Percentiles rank a stretch among this genome's conserved stretches.
Conservation (phyloP, 2,888 invertebrate species). For the Leptinotarsa tumamoca region DNA sequence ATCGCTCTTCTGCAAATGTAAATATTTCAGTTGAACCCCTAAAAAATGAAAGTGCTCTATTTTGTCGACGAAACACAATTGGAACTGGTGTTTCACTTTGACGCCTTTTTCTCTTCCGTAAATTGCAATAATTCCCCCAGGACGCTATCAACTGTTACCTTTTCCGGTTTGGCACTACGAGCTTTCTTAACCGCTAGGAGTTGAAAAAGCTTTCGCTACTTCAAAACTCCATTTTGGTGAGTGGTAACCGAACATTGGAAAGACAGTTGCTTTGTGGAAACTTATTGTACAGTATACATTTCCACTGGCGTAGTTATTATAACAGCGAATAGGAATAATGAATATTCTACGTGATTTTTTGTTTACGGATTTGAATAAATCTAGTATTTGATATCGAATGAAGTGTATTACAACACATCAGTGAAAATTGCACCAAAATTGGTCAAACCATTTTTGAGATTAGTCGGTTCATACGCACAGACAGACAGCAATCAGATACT, state of each 20-base stretch:
- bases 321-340: neutral
- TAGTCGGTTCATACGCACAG: too few relatives aligned
- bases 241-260: conserved; percentile 15
- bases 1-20: too few relatives aligned
- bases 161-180: conserved; percentile 13
- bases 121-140: conserved; percentile 35
- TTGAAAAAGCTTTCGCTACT: conserved; percentile 35
- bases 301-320: neutral
- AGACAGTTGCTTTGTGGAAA: conserved; percentile 25
- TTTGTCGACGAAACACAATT: conserved; percentile 4
- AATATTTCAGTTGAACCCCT: neutral
- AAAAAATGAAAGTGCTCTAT: conserved; percentile 9
- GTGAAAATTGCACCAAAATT: too few relatives aligned
- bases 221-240: conserved; percentile 28
- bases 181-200: conserved; percentile 9
- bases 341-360: neutral
- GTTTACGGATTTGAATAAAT: too few relatives aligned
- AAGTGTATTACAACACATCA: too few relatives aligned
- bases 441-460: too few relatives aligned
- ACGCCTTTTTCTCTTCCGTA: conserved; percentile 26
- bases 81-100: conserved; percentile 32
- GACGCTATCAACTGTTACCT: conserved; percentile 24
- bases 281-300: neutral
- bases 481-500: too few relatives aligned
- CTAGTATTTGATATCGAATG: too few relatives aligned